Conservation (phyloP, 92 coral and sea anemone genomes). For the Siderastrea siderea region DNA sequence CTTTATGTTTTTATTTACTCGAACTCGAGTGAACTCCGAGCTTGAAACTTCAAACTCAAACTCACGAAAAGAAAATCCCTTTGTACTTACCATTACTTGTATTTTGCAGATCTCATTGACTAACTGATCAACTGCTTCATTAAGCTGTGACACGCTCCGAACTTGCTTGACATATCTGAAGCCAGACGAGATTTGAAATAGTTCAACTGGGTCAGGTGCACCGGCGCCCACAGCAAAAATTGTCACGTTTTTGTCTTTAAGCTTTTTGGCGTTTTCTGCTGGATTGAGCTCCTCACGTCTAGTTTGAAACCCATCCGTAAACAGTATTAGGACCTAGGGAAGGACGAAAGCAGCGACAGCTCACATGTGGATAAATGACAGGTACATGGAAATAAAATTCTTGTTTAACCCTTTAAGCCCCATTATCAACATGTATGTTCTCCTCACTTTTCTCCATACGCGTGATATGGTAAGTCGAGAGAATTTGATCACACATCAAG, state of each 20-base stretch:
- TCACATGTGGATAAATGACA: too few relatives aligned
- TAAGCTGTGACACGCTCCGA: not conserved
- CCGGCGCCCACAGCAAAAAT: constrained; percentile 1
- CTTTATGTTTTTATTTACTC: too few relatives aligned
- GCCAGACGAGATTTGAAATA: not conserved
- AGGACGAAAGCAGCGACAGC: too few relatives aligned
- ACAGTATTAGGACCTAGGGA: not conserved
- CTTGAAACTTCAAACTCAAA: too few relatives aligned
- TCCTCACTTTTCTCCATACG: too few relatives aligned
- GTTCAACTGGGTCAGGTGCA: constrained; percentile 19
- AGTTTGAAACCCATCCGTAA: constrained; percentile 21
- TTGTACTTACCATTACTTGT: constrained; percentile 11
- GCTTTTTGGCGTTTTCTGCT: not conserved
- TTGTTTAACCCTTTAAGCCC: too few relatives aligned
- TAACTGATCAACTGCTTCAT: not conserved
- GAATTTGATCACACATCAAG: too few relatives aligned
- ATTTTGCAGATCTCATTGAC: not conserved
- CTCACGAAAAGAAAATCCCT: too few relatives aligned
- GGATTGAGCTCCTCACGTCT: not conserved
- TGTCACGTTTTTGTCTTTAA: constrained; percentile 7
- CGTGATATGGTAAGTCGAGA: too few relatives aligned
- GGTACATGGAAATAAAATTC: too few relatives aligned
- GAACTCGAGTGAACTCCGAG: too few relatives aligned
- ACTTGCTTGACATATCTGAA: not conserved
- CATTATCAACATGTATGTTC: too few relatives aligned